These are phyloP conservation scores for Actinernus sp. DNA, from an alignment of 92 coral and sea anemone species.

Conservation along the genomic window DNA sequence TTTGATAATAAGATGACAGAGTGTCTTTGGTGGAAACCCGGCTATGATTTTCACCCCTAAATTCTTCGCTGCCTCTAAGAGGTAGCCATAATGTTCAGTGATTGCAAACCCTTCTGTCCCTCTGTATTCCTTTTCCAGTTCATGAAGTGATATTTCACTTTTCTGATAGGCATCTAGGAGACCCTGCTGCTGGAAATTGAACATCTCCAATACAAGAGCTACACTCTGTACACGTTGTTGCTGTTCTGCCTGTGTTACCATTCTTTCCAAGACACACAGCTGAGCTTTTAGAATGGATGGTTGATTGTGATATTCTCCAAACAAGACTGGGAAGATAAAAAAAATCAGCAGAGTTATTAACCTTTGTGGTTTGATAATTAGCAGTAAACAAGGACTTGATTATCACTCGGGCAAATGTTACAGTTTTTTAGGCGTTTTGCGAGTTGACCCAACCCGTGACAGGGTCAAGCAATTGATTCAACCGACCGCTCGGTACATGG, in stretches of 20 bases:
- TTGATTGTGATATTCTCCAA: slow-evolving; percentile 85
- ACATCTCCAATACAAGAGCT: slow-evolving; percentile 74
- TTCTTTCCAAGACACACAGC: slow-evolving; percentile 80
- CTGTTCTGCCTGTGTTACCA: slow-evolving; percentile 64
- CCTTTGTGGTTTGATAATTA: too few species aligned
- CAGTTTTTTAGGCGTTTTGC: too few species aligned
- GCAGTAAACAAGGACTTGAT: too few species aligned
- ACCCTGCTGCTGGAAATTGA: slow-evolving; percentile 74
- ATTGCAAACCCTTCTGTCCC: slow-evolving; percentile 79
- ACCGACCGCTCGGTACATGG: too few species aligned
- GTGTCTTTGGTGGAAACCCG: slow-evolving; percentile 73
- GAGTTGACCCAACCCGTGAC: too few species aligned
- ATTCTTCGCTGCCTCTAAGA: slow-evolving; percentile 64
- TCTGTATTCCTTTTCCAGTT: slow-evolving; percentile 54
- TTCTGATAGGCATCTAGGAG: slow-evolving; percentile 74
- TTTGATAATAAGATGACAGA: slow-evolving; percentile 51
- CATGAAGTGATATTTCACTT: slow-evolving; percentile 56
- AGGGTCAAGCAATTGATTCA: too few species aligned
- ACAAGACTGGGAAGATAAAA: slow-evolving; percentile 58
- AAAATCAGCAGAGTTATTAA: too few species aligned
- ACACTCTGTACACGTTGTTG: slow-evolving; percentile 6
- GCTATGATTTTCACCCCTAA: slow-evolving; percentile 69
- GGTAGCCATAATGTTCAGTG: slow-evolving; percentile 65
- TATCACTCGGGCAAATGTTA: too few species aligned
- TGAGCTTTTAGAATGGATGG: slow-evolving; percentile 78